Evolutionary conservation across 2,888 invertebrate species (phyloP), one percentile per base, ranked within the genome.

Genomic region (Dendrolimus houi): DNA sequence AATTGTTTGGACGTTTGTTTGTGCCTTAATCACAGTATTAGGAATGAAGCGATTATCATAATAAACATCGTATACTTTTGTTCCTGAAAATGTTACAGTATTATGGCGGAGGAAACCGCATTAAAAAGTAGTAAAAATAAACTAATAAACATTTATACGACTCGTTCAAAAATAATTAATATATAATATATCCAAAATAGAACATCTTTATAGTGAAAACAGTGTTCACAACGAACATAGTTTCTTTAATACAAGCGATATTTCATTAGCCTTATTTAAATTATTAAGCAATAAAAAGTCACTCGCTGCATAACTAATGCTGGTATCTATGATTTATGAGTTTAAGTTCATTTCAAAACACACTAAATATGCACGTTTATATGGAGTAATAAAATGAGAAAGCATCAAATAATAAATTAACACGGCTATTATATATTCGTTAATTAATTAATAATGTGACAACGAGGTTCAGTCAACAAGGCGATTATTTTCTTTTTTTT

Each of bases 381-480:
- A 77, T 75, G 70, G 65, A 77, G 75, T 69, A 75, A 79, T 80
- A 82, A 80, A 83, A 81, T 69, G 69, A 77, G 78, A 79, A 77
- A 75, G 70, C 72, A 73, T 75, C 76, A 74, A 80, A 77, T 73
- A 75, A 79, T 78, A 79, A 79, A 80, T 79, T 75, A 77, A 77
- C 79, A 75, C 71, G 73, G 75, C 69, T 72, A 82, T 85, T 80
- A 83, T 77, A 70, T 77, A 81, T 81, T 74, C 77, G 72, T 78
- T 82, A 80, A 84, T 87, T 86, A 85, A 87, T 87, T 85, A 84
- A 86, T 85, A 79, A 84, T 70, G 79, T 81, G 80, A 75, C 77
- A 75, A 83, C 77, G 77, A 73, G 78, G 75, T 81, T 85, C 75
- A 81, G 85, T 87, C 83, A 85, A 80, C 75, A 75, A 74, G 73